Base-by-base conservation (phyloP, 2,888 invertebrate species). In the Tromatobia lineatoria region DNA sequence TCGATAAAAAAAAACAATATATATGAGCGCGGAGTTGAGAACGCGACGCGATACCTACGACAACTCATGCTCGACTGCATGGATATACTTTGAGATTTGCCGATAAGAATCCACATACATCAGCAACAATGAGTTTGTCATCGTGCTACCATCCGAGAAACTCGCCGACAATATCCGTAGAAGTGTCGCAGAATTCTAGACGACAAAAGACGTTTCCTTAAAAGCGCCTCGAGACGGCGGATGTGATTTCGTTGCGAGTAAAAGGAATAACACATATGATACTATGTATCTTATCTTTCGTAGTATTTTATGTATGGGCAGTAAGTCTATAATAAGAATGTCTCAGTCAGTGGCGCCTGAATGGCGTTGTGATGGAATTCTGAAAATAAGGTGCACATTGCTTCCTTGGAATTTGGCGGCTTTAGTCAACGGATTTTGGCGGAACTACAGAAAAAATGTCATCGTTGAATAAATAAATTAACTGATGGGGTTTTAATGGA, bases 11-110 rank as follows among this genome's bases (percentile, higher is more conserved):
- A 54, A 54, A 52, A 70, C 11, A 45, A 66, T 15, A 54, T 23
- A 20, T 2, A 20, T 25, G 13, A 38, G 64, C 38, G 25, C 57
- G 45, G 57, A 73, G 42, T n/a, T 15, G 25, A 64, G 50, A 50
- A 64, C 73, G 50, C 82, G 87, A 86, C 50, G 77, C 87, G 86
- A 79, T 75, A 82, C 6, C 52, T 54, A 6, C 87, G 86, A 71
- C 82, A 80, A 66, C 79, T 87, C 76, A 67, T 73, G 81, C 45
- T 57, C 64, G 82, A 89, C 89, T 89, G 88, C 78, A 86, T 76
- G 20, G 85, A 81, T 81, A 77, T 80, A 75, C 82, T 87, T 85
- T 42, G 45, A 23, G 59, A 85, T 89, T 85, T 80, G 71, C 59
- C 84, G 89, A 89, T 89, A 86, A 89, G 86, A 85, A 57, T 57